phyloP scores from a whole-genome alignment of 1,140 invertebrate genomes.

The Brachionus sp. region DNA sequence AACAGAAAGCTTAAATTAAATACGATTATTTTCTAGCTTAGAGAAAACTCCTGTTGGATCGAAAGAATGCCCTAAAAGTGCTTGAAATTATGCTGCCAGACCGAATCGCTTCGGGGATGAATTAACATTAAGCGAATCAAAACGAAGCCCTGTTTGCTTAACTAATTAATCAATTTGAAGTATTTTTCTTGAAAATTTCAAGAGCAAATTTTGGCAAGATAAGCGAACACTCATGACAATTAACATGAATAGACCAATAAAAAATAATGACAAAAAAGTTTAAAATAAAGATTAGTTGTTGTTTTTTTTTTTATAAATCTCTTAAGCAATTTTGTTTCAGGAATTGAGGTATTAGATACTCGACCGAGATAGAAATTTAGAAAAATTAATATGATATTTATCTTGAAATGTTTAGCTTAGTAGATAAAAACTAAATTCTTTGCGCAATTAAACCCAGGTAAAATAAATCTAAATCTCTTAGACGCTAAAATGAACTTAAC shows the following conservation, averaged over 20 bases:
- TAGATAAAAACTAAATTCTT: neutral
- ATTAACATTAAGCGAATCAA: neutral
- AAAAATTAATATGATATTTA: neutral
- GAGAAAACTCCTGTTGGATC: neutral
- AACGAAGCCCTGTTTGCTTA: neutral
- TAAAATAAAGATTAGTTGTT: neutral
- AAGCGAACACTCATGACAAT: neutral
- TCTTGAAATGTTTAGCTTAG: neutral
- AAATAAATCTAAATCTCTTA: neutral
- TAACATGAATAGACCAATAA: neutral
- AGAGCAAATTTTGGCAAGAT: neutral
- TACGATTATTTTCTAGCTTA: slow-evolving; percentile 1
- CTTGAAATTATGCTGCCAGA: slow-evolving; percentile 1
- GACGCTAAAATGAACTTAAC: neutral
- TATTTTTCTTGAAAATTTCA: slow-evolving; percentile 14
- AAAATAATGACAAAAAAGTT: neutral
- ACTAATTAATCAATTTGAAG: slow-evolving; percentile 23
- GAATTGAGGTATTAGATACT: neutral
- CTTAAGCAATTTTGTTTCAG: neutral
- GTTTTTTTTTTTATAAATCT: neutral
- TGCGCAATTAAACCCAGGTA: neutral
- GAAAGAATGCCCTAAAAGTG: neutral
- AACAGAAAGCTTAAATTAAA: neutral
- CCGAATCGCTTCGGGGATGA: neutral
- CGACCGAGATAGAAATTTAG: neutral